Conservation (phyloP, 1,140 invertebrate species). For the Watersipora subatra region DNA sequence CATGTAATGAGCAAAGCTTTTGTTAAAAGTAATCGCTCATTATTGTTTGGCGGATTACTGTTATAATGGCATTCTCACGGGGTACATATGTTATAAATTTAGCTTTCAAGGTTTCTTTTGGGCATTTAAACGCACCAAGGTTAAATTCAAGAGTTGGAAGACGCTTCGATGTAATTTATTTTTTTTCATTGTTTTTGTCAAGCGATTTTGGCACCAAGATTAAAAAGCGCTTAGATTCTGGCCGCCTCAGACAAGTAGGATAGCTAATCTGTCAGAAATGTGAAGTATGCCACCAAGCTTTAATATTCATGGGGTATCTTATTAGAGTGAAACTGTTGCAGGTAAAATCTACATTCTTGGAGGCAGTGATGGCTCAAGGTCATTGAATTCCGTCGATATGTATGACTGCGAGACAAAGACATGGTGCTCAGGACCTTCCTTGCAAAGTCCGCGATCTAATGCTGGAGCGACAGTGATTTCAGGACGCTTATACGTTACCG, state of each 20-base stretch:
- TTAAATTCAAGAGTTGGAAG: too few species aligned
- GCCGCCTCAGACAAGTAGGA: neutral
- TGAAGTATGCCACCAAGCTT: neutral
- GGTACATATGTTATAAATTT: too few species aligned
- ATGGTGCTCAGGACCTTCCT: slow-evolving; percentile 66
- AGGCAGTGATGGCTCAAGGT: slow-evolving; percentile 46
- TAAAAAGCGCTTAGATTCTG: neutral
- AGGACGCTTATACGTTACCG: slow-evolving; percentile 58
- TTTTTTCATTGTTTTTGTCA: too few species aligned
- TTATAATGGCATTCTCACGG: too few species aligned
- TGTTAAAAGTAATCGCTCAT: too few species aligned
- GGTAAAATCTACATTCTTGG: slow-evolving; percentile 46
- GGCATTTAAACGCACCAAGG: too few species aligned
- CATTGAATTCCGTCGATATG: slow-evolving; percentile 70
- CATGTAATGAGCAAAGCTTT: too few species aligned
- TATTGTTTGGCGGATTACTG: too few species aligned
- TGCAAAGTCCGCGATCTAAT: slow-evolving; percentile 74
- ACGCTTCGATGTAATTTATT: too few species aligned
- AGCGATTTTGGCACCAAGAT: too few species aligned
- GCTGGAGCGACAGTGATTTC: slow-evolving; percentile 60
- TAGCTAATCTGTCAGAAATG: neutral
- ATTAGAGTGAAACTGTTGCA: slow-evolving; percentile 34
- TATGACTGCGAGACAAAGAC: slow-evolving; percentile 62
- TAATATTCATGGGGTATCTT: neutral
- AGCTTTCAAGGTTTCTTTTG: too few species aligned